A percentile compares a stretch with the other conserved stretches of the same genome.
These are phyloP conservation scores for Corydoras sp. DNA, from an alignment of 2,113 vertebrate species.

Conservation along the genomic window DNA sequence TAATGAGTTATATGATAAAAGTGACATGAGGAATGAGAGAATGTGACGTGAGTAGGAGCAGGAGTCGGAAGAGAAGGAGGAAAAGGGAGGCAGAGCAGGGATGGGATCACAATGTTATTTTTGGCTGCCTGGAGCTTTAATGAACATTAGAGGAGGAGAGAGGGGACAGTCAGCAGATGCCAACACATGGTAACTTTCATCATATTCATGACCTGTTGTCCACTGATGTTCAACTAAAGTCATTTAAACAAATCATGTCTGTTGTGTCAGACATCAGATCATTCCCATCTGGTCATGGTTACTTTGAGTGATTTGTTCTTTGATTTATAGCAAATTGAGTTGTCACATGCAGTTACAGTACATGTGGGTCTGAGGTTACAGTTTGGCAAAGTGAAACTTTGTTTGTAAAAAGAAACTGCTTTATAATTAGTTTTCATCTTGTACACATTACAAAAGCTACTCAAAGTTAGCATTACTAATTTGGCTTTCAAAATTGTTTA, in stretches of 20 bases:
- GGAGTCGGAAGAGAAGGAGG: slow-evolving; percentile 21
- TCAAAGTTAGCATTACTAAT: too few relatives aligned
- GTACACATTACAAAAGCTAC: too few relatives aligned
- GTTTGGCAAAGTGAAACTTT: too few relatives aligned
- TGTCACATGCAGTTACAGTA: slow-evolving; percentile 6
- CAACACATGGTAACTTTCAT: slow-evolving; percentile 28
- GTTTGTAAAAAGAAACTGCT: too few relatives aligned
- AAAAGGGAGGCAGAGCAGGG: slow-evolving; percentile 32
- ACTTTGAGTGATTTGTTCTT: neutral
- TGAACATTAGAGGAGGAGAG: slow-evolving; percentile 29
- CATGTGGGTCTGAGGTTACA: neutral
- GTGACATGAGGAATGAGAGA: slow-evolving; percentile 11
- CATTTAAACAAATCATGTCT: slow-evolving; percentile 5
- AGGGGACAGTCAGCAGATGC: slow-evolving; percentile 32
- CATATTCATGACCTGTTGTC: slow-evolving; percentile 24
- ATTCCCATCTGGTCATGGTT: slow-evolving; percentile 6
- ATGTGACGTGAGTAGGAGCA: slow-evolving; percentile 7
- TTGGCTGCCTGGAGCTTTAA: slow-evolving; percentile 34
- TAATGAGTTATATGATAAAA: slow-evolving; percentile 30
- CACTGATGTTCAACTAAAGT: slow-evolving; percentile 6
- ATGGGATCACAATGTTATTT: slow-evolving; percentile 39
- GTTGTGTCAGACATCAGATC: neutral
- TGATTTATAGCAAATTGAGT: neutral
- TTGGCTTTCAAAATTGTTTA: too few relatives aligned
- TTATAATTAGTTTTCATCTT: too few relatives aligned